A percentile compares a stretch with the other conserved stretches of the same genome.
phyloP scores from a whole-genome alignment of 2,113 vertebrate species.

The Elaphurus davidianus region DNA sequence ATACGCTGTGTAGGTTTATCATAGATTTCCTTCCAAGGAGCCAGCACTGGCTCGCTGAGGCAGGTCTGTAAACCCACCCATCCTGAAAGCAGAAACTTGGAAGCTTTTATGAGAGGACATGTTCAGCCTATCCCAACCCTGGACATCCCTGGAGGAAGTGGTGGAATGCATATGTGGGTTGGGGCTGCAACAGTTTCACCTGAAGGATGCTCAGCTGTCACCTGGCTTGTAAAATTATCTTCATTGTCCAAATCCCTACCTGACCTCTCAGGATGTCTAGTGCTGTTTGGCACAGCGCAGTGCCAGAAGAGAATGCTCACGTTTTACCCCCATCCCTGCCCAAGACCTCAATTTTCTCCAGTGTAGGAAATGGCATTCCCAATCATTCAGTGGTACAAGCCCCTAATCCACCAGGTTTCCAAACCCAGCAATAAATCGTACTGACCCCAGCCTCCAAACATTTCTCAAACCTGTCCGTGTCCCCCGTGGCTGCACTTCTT shows the following conservation, averaged over 20 bases:
- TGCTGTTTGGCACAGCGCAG: background rate
- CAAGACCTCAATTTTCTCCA: background rate
- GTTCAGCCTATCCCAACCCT: background rate
- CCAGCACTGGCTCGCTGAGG: background rate
- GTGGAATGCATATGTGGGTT: rapidly evolving
- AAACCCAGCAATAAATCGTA: background rate
- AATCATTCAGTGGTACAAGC: background rate
- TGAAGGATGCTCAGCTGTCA: background rate
- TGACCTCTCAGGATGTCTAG: background rate
- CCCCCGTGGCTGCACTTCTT: background rate
- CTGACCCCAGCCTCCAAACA: background rate
- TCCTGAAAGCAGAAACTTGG: background rate
- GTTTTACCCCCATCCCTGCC: background rate
- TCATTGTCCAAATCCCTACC: background rate
- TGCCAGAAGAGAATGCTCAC: background rate
- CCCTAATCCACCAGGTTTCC: background rate
- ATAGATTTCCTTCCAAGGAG: background rate
- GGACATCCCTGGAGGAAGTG: background rate
- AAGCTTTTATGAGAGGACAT: background rate
- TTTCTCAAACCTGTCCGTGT: background rate
- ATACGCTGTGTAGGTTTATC: background rate
- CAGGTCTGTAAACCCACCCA: background rate
- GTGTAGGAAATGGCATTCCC: background rate
- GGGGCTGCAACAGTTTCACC: background rate
- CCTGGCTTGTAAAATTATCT: background rate